phyloP scores from a whole-genome alignment of 2,888 invertebrate species.

The Clunio marinus region DNA sequence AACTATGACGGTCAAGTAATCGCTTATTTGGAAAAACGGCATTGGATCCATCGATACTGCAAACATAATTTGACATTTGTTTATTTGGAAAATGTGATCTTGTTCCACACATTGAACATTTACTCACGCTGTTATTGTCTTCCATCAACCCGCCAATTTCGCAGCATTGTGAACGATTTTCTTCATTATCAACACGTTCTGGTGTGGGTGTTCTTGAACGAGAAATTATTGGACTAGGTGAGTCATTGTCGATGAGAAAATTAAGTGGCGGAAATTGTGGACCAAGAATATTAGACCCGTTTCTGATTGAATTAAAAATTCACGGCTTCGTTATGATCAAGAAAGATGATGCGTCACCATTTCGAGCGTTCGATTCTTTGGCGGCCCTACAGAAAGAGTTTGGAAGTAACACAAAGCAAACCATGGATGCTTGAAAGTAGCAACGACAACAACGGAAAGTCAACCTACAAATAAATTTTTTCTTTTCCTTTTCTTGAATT shows the following conservation, averaged over 20 bases:
- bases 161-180: constrained; percentile 66
- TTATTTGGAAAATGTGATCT: constrained; percentile 95
- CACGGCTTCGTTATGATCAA: too few species aligned
- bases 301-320: constrained; percentile 34
- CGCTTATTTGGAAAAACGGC: constrained; percentile 92
- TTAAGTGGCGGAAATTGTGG: constrained; percentile 52
- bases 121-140: constrained; percentile 77
- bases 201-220: constrained; percentile 60
- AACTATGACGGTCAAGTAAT: constrained; percentile 86
- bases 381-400: too few species aligned
- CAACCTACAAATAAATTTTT: too few species aligned
- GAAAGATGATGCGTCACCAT: too few species aligned
- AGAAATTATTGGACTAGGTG: constrained; percentile 58
- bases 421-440: too few species aligned
- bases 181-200: constrained; percentile 57
- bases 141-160: constrained; percentile 68
- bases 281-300: constrained; percentile 44
- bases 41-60: constrained; percentile 90
- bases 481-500: too few species aligned
- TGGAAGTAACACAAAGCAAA: too few species aligned
- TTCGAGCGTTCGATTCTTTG: too few species aligned
- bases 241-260: constrained; percentile 53
- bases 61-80: constrained; percentile 94
- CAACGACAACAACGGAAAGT: too few species aligned
- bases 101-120: constrained; percentile 89